Base-by-base conservation (phyloP, 1,140 invertebrate genomes). In the Helicoverpa armigera region DNA sequence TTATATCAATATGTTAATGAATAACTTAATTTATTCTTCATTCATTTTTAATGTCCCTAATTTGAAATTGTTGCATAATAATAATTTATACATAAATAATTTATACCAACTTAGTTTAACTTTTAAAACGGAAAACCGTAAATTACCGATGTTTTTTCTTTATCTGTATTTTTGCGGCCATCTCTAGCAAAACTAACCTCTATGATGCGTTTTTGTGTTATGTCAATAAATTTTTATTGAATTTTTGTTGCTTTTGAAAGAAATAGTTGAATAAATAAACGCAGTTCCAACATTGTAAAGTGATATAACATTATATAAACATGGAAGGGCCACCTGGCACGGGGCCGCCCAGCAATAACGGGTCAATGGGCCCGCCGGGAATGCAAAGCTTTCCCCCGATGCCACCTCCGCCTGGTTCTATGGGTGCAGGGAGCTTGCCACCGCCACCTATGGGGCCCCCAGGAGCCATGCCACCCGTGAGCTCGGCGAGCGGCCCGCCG, bases 291-390 rank as follows among this genome's bases (percentile, higher is more conserved):
- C 5, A 43, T 43, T 43, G 7, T 9, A 43, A 7, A 43, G 35
- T 43, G 35, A 9, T 43, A 43, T 7, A 43, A 43, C 35, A 77
- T 14, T 65, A 50, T 58, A 31, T 53, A 2, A 83, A 80, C 65
- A 93, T 94, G 93, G 93, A 93, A 14, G 91, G 88, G 29, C 92
- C 93, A 31, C 90, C 93, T 12, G 92, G 93, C 23, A 92, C 90
- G 12, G 89, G 88, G 31, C 87, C 89, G 16, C 70, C 83, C 14
- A 87, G 80, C 82, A 91, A 88, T 69, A 89, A 82, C 85, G 88
- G 88, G 53, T 67, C 90, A 4, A 88, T 93, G 82, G 90, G 86
- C 58, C 92, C 94, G 14, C 94, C 93, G 80, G 90, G 89, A 13
- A 92, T 94, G 87, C 84, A 90, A 80, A 89, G 77, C 73, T 94